Base-by-base conservation (phyloP, 2,797 vertebrate species). In the Gallirallus australis region DNA sequence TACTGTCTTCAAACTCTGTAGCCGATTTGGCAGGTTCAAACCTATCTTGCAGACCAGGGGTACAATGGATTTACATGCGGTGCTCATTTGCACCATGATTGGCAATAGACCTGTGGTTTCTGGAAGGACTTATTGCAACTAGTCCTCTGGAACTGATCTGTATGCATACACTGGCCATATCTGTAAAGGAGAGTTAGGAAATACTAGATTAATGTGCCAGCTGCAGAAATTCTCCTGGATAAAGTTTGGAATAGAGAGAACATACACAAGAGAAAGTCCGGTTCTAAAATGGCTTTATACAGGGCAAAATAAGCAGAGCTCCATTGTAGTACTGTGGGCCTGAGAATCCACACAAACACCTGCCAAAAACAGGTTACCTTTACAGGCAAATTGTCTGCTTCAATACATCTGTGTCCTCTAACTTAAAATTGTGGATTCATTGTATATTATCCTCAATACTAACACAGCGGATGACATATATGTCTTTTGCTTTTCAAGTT, bases 161-260 rank as follows among this genome's bases (percentile, higher is more conserved):
- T 63, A 11, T 12, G 8, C 2, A 8, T 7, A 21, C 0, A 0
- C 7, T 61, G 23, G 3, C 4, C 2, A 0, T 42, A 61, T 7
- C 27, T 47, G 33, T 54, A 50, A 5, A 37, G 15, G 3, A 66
- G 18, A 69, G 27, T 37, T 50, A 28, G 33, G 11, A 68, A 23
- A 10, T 82, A 18, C 50, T 35, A 18, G 21, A 30, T 75, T 33
- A 47, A 5, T 23, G 6, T 39, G 2, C 12, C 39, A 64, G 7
- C n/a, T 60, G 47, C n/a, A 84, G 39, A 81, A 83, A 66, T 69
- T 61, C 64, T 73, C 31, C 52, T 69, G 15, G 21, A 39, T 5
- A 77, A 82, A 30, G 18, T 37, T 37, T 56, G 31, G 5, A 63
- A 63, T 3, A 42, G 24, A 78, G 3, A 7, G 68, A 86, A 86